Evolutionary conservation across 2,113 vertebrate genomes (phyloP).

Genomic region (Alethe diademata): DNA sequence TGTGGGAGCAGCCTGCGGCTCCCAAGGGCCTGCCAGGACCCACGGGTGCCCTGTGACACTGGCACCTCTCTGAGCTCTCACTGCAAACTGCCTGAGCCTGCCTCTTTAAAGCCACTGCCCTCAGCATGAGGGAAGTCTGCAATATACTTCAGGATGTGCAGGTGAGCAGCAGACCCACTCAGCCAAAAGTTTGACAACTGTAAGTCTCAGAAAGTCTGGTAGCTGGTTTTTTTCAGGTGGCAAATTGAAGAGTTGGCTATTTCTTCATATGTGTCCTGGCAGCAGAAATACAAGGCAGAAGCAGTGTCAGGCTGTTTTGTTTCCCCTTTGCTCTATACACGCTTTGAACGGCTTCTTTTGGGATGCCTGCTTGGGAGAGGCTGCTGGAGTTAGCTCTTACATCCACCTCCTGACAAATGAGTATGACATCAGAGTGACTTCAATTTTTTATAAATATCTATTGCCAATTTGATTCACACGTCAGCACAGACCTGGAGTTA

Average conservation of each 20-base stretch:
- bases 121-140: background rate
- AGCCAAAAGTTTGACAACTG: background rate
- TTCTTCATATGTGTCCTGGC: background rate
- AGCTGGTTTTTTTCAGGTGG: background rate
- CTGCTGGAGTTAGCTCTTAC: background rate
- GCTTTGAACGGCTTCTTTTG: background rate
- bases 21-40: too few relatives aligned
- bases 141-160: background rate
- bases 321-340: background rate
- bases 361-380: background rate
- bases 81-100: background rate
- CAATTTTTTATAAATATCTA: background rate
- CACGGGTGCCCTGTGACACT: fast-evolving
- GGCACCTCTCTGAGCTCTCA: background rate
- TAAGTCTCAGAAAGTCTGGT: background rate
- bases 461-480: background rate
- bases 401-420: background rate
- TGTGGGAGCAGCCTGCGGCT: background rate
- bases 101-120: background rate
- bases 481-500: background rate
- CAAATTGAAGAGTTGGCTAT: background rate
- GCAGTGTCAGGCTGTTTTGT: background rate
- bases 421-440: background rate
- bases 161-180: background rate
- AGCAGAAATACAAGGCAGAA: background rate